These are phyloP conservation scores for Deroplatys truncata DNA, from an alignment of 2,888 invertebrate species.

Conservation along the genomic window DNA sequence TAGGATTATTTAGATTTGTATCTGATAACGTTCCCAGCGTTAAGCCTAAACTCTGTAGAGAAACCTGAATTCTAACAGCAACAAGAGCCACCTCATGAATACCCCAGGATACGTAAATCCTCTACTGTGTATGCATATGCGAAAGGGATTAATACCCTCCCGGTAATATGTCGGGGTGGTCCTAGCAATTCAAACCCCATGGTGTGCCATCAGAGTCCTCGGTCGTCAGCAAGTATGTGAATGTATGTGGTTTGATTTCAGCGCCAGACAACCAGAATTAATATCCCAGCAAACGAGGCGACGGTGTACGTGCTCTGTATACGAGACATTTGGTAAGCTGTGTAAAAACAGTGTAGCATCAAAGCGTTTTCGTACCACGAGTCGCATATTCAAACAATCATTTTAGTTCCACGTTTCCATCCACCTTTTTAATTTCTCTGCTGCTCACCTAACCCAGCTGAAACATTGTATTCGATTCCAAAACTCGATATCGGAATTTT, in stretches of 20 bases:
- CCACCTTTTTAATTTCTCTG: too few relatives aligned
- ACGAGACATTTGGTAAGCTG: not conserved
- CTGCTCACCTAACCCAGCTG: too few relatives aligned
- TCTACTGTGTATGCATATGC: not conserved
- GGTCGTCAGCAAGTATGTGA: not conserved
- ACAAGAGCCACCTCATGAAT: not conserved
- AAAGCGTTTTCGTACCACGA: too few relatives aligned
- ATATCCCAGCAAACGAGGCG: not conserved
- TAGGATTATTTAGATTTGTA: not conserved
- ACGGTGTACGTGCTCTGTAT: not conserved
- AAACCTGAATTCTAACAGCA: too few relatives aligned
- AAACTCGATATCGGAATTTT: too few relatives aligned
- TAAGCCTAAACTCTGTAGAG: too few relatives aligned
- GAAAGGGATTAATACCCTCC: not conserved
- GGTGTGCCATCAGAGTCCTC: too few relatives aligned
- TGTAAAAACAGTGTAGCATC: not conserved
- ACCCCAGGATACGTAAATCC: not conserved
- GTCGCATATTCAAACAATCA: not conserved
- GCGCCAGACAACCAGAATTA: not conserved
- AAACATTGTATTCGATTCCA: too few relatives aligned
- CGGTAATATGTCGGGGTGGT: too few relatives aligned
- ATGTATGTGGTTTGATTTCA: not conserved
- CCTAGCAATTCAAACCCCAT: too few relatives aligned
- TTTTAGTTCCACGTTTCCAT: too few relatives aligned
- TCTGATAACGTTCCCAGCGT: too few relatives aligned